These are phyloP conservation scores for Pangasius djambal DNA, from an alignment of 2,797 vertebrate genomes.

Conservation along the genomic window DNA sequence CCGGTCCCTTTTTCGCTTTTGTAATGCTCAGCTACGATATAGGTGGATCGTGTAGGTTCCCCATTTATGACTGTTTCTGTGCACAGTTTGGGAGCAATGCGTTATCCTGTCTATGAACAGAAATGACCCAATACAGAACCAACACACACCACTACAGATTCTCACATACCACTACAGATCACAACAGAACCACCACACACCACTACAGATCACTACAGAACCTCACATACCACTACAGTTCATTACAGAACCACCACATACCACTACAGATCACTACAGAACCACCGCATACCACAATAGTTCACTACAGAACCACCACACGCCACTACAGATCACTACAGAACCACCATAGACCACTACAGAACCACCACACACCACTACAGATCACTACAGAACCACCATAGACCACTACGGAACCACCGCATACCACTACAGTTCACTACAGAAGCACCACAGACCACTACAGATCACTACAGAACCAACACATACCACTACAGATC, in stretches of 20 bases:
- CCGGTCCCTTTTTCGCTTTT: not conserved
- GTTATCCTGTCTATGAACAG: not conserved
- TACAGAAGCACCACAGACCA: not conserved
- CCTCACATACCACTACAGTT: not conserved
- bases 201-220: not conserved
- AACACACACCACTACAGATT: not conserved
- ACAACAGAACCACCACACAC: not conserved
- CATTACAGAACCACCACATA: not conserved
- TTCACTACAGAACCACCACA: not conserved
- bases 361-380: not conserved
- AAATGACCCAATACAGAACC: not conserved
- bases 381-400: not conserved
- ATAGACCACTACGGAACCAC: not conserved
- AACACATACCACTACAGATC: not conserved
- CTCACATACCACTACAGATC: not conserved
- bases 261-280: not conserved
- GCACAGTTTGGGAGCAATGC: not conserved
- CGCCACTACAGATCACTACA: not conserved
- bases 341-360: not conserved
- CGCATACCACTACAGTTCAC: not conserved
- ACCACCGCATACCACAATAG: not conserved
- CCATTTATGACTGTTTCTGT: not conserved
- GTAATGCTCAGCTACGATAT: not conserved
- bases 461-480: not conserved
- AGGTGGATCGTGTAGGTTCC: not conserved